Conservation (phyloP, 2,113 vertebrate genomes). For the Serinus canaria region DNA sequence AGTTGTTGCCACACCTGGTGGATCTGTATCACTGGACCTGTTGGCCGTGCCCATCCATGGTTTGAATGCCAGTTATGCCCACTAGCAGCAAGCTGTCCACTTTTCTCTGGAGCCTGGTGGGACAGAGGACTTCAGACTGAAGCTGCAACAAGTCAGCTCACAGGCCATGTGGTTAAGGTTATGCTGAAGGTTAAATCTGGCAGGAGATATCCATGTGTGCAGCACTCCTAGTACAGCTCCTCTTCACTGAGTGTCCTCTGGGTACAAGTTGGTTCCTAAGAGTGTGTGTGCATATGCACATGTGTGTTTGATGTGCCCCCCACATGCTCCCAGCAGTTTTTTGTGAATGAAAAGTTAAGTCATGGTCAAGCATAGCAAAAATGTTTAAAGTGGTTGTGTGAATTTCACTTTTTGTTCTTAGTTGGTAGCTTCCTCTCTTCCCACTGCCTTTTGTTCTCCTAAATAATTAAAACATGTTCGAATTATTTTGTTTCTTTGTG, state of each 20-base stretch:
- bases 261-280: background rate
- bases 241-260: fast-evolving
- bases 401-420: background rate
- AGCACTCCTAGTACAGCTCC: background rate
- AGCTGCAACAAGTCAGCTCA: background rate
- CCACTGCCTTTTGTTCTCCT: background rate
- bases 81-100: background rate
- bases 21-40: background rate
- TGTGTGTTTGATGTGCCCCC: fast-evolving
- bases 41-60: fast-evolving
- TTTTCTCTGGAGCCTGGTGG: background rate
- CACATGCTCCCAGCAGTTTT: background rate
- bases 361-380: background rate
- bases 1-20: fast-evolving
- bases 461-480: background rate
- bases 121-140: background rate
- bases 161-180: background rate
- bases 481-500: background rate
- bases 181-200: background rate
- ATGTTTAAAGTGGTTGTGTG: fast-evolving
- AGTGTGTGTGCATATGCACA: too few species aligned
- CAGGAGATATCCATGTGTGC: fast-evolving
- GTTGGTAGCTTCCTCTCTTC: background rate
- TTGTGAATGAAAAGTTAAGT: background rate
- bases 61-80: fast-evolving